These are phyloP conservation scores for Glyptemys insculpta DNA, from an alignment of 2,797 vertebrate species.

Conservation along the genomic window DNA sequence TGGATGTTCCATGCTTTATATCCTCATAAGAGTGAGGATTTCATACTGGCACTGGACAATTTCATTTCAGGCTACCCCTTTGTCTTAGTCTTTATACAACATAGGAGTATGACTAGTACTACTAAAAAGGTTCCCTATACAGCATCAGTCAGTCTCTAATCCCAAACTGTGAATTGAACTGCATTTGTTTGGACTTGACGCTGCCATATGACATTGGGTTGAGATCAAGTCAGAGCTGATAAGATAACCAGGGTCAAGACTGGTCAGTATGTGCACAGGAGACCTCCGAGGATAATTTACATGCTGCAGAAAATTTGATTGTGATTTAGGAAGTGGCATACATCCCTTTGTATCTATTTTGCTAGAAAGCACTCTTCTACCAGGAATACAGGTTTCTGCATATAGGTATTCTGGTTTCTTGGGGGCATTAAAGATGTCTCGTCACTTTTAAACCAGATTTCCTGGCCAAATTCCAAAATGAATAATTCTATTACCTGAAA, in stretches of 20 bases:
- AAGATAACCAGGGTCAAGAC: background rate
- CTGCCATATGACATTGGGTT: background rate
- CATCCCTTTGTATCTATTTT: background rate
- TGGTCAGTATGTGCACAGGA: background rate
- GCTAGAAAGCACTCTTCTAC: background rate
- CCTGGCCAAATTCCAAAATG: background rate
- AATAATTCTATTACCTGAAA: background rate
- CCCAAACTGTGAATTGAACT: background rate
- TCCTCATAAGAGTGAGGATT: background rate
- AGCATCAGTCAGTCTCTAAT: background rate
- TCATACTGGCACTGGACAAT: background rate
- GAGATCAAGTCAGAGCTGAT: background rate
- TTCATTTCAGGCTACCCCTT: slow-evolving; percentile 18
- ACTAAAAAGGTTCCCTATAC: accelerated
- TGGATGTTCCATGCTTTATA: background rate
- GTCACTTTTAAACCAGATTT: background rate
- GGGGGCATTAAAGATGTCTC: background rate
- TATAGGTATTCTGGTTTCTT: background rate
- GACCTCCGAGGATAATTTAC: background rate
- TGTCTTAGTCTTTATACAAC: accelerated
- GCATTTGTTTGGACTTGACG: background rate
- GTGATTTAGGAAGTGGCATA: too few relatives aligned
- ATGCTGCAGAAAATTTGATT: background rate
- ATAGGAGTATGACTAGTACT: accelerated
- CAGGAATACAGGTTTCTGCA: background rate